Evolutionary conservation across 2,797 vertebrate species (phyloP).

Genomic region (Pipistrellus kuhlii): DNA sequence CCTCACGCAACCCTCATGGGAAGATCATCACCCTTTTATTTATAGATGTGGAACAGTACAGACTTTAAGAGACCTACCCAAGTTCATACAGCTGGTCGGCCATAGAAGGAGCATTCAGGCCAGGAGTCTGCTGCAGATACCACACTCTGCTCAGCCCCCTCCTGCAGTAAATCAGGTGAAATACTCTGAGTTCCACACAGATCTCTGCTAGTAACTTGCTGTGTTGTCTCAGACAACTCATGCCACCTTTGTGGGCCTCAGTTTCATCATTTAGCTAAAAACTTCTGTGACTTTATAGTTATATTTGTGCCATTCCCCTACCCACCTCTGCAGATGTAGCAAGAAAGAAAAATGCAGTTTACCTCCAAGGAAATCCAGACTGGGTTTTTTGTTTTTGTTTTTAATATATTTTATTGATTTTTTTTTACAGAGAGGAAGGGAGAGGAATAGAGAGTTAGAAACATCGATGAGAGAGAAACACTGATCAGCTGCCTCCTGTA

Average conservation of each 20-base stretch:
- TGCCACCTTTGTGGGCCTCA: background rate
- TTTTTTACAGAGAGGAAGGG: no score
- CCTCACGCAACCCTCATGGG: background rate
- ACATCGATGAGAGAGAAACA: no score
- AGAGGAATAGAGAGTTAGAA: no score
- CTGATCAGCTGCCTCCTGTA: no score
- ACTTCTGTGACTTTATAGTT: background rate
- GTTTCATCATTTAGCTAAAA: constrained; percentile 28
- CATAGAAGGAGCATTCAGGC: background rate
- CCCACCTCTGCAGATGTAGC: background rate
- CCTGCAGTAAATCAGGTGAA: background rate
- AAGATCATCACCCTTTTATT: background rate
- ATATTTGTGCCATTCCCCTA: background rate
- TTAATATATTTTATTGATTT: no score
- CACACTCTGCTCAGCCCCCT: background rate
- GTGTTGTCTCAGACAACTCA: background rate
- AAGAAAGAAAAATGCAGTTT: constrained; percentile 23
- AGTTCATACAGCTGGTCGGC: background rate
- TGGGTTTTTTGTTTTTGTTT: background rate
- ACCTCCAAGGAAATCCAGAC: constrained; percentile 7
- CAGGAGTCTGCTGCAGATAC: background rate
- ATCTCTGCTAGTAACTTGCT: background rate
- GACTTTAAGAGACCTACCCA: background rate
- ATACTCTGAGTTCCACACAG: background rate
- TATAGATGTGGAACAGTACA: background rate